Evolutionary conservation across 1,140 invertebrate genomes (phyloP).

Genomic region (honey bee (Apis mellifera)): Amel_HAv3.1 CM009940.2:12163001-12163500

Average conservation of each 20-base stretch:
- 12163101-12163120: constrained; percentile 65
- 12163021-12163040: not conserved
- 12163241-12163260: constrained; percentile 72
- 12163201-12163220: constrained; percentile 73
- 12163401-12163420: constrained; percentile 25
- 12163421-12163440: too few species aligned
- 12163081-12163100: constrained; percentile 52
- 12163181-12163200: constrained; percentile 65
- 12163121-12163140: constrained; percentile 67
- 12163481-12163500: not conserved
- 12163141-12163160: constrained; percentile 56
- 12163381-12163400: constrained; percentile 59
- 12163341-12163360: too few species aligned
- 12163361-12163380: too few species aligned
- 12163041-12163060: constrained; percentile 44
- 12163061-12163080: constrained; percentile 22
- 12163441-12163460: too few species aligned
- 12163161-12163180: constrained; percentile 63
- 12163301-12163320: constrained; percentile 63
- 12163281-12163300: constrained; percentile 73
- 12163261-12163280: constrained; percentile 58
- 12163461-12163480: too few species aligned
- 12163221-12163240: constrained; percentile 74
- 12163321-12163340: too few species aligned
- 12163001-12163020: too few species aligned